These are phyloP conservation scores for Patella depressa DNA, from an alignment of 2,888 invertebrate genomes.

Conservation along the genomic window DNA sequence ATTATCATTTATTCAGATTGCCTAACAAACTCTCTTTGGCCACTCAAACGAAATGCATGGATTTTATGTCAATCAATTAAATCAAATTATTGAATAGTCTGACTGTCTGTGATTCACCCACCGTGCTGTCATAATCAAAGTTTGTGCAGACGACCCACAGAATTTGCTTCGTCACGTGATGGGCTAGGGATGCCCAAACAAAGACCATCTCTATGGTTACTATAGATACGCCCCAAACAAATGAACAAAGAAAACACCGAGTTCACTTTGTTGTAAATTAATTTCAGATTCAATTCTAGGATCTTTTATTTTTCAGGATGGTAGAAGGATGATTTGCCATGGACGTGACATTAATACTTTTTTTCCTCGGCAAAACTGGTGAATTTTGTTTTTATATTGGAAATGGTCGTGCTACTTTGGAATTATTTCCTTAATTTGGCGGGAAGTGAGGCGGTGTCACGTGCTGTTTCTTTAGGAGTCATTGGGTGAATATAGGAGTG, in stretches of 20 bases:
- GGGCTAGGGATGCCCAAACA: conserved; percentile 14
- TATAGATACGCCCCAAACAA: conserved; percentile 26
- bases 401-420: no score
- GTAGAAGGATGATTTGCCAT: no score
- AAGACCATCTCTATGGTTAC: conserved; percentile 21
- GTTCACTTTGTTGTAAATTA: conserved; percentile 12
- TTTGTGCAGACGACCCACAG: not conserved
- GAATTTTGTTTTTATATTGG: no score
- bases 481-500: no score
- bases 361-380: no score
- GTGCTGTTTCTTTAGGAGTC: no score
- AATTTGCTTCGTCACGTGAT: conserved; percentile 7
- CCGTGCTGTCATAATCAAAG: not conserved
- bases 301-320: no score
- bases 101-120: not conserved
- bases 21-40: not conserved
- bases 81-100: conserved; percentile 5
- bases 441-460: no score
- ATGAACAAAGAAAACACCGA: conserved; percentile 25
- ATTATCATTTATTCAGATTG: conserved; percentile 7
- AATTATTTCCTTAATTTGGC: no score
- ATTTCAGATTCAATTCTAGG: not conserved
- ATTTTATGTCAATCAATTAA: not conserved
- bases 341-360: no score
- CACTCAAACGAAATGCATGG: not conserved